Evolutionary conservation across 2,797 vertebrate species (phyloP).

Genomic region (Danio kyathit): DNA sequence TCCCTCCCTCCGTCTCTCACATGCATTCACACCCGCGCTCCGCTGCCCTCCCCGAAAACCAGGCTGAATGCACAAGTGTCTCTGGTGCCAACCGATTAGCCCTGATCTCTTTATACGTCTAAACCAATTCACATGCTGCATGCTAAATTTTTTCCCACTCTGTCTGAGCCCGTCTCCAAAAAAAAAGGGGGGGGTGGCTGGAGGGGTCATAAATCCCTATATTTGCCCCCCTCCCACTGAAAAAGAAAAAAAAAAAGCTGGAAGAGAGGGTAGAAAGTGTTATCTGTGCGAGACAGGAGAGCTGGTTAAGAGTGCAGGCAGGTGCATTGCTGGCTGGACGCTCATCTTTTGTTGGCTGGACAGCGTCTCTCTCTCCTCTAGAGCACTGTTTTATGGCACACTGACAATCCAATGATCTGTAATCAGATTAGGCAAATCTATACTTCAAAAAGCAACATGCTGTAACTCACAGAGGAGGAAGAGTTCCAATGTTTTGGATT

Average conservation of each 20-base stretch:
- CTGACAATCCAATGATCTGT: constrained; percentile 82
- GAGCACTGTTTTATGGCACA: constrained; percentile 85
- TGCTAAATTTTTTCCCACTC: constrained; percentile 77
- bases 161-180: constrained; percentile 53
- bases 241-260: constrained; percentile 46
- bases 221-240: background rate
- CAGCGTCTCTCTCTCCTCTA: constrained; percentile 85
- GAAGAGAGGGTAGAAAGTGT: constrained; percentile 72
- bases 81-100: constrained; percentile 85
- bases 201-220: constrained; percentile 65
- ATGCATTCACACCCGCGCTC: constrained; percentile 47
- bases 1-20: constrained; percentile 53
- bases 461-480: constrained; percentile 73
- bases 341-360: constrained; percentile 78
- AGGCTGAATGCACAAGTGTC: constrained; percentile 80
- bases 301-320: constrained; percentile 77
- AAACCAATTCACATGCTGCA: constrained; percentile 74
- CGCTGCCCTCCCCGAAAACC: constrained; percentile 45
- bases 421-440: constrained; percentile 99
- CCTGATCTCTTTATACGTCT: constrained; percentile 85
- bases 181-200: constrained; percentile 50
- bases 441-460: constrained; percentile 95
- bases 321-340: constrained; percentile 80
- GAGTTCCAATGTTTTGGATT: background rate
- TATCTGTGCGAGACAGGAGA: constrained; percentile 84